Conservation (phyloP, 2,797 vertebrate species). For the Macropodus opercularis region DNA sequence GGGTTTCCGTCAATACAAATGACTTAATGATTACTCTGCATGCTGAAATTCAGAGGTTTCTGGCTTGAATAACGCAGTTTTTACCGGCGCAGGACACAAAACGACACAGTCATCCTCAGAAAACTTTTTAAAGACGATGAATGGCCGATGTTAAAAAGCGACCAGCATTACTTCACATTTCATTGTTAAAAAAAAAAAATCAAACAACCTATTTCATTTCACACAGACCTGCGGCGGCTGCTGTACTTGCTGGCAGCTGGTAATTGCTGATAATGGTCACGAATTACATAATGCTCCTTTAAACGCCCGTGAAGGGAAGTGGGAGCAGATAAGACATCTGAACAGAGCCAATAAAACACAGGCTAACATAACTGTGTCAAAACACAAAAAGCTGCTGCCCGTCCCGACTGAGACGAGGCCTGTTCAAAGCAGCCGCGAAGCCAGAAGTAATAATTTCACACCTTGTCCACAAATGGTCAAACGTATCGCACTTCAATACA, state of each 20-base stretch:
- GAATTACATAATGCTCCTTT: conserved; percentile 20
- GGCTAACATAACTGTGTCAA: conserved; percentile 11
- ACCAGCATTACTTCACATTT: conserved; percentile 19
- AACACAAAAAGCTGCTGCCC: conserved; percentile 16
- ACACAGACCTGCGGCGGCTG: conserved; percentile 14
- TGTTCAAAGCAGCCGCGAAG: conserved; percentile 13
- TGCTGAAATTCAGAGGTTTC: conserved; percentile 13
- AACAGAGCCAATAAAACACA: conserved; percentile 14
- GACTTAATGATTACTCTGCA: conserved; percentile 20
- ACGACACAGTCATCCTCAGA: background rate
- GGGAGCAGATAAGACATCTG: conserved; percentile 11
- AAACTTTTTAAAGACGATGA: conserved; percentile 15
- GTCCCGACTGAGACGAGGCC: conserved; percentile 17
- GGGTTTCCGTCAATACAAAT: conserved; percentile 32
- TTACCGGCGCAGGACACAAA: background rate
- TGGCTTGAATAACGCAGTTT: background rate
- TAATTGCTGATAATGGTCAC: conserved; percentile 28
- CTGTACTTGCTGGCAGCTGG: conserved; percentile 16
- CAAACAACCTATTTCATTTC: conserved; percentile 30
- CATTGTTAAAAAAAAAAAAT: conserved; percentile 28
- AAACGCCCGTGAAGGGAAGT: conserved; percentile 2
- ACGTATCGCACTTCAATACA: background rate
- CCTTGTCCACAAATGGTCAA: background rate
- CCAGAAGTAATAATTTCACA: conserved; percentile 23
- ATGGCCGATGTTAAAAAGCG: conserved; percentile 11